Evolutionary conservation across 2,797 vertebrate species (phyloP).

Genomic region (Poecilia gillii): DNA sequence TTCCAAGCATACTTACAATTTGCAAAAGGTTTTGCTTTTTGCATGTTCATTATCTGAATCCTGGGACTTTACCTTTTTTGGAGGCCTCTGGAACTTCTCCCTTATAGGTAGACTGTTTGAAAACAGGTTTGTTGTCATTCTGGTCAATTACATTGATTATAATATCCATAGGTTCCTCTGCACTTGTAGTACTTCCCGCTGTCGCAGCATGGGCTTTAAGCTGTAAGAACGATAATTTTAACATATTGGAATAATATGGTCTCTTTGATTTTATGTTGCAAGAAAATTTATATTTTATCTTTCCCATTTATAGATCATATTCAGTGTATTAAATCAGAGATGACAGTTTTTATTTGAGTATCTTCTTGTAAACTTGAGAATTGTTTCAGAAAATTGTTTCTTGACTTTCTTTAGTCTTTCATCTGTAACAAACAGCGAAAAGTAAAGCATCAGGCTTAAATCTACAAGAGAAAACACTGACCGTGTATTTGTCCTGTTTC

Average conservation of each 20-base stretch:
- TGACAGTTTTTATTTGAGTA: too few species aligned
- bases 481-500: conserved; percentile 70
- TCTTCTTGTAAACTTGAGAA: not conserved
- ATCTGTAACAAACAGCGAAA: not conserved
- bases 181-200: not conserved
- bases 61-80: conserved; percentile 68
- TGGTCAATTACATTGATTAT: conserved; percentile 82
- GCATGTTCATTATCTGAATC: not conserved
- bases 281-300: too few species aligned
- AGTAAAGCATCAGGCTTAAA: not conserved
- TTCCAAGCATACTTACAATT: not conserved
- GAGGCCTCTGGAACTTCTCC: conserved; percentile 85
- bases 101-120: conserved; percentile 76
- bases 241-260: too few species aligned
- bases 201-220: conserved; percentile 80
- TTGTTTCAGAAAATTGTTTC: not conserved
- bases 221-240: conserved; percentile 58
- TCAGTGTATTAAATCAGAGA: not conserved
- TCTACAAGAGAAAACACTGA: conserved; percentile 49
- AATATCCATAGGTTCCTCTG: conserved; percentile 86
- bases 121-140: conserved; percentile 90
- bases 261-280: not conserved
- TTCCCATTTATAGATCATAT: not conserved
- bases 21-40: not conserved
- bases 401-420: too few species aligned